A percentile compares a stretch with the other conserved stretches of the same genome.
These are phyloP conservation scores for Monoplex corrugatus DNA, from an alignment of 2,888 invertebrate genomes.

Conservation along the genomic window DNA sequence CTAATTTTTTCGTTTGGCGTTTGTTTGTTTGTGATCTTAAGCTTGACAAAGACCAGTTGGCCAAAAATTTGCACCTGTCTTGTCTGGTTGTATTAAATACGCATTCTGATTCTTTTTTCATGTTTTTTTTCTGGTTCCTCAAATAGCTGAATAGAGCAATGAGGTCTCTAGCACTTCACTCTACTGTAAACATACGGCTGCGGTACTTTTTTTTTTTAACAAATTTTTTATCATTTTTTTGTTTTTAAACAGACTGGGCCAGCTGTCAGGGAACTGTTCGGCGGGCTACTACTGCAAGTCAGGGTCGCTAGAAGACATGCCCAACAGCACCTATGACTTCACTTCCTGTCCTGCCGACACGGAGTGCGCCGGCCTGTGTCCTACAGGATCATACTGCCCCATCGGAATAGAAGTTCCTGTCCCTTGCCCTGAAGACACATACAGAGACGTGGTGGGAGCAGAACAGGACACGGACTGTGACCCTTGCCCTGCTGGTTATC, in stretches of 20 bases:
- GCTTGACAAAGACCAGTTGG: no score
- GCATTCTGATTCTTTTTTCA: no score
- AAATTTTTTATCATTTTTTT: not conserved
- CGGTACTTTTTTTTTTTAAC: no score
- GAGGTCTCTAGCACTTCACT: no score
- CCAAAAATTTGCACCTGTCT: no score
- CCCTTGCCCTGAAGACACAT: slow-evolving; percentile 77
- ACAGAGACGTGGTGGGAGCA: slow-evolving; percentile 71
- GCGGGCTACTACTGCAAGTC: slow-evolving; percentile 79
- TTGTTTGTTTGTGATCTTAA: no score
- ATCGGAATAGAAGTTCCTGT: slow-evolving; percentile 70
- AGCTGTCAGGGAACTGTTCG: slow-evolving; percentile 72
- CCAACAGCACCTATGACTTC: slow-evolving; percentile 65
- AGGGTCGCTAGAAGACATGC: slow-evolving; percentile 73
- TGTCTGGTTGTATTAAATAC: no score
- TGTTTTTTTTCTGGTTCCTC: no score
- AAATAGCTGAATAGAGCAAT: no score
- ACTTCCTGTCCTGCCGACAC: slow-evolving; percentile 63
- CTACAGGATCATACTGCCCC: slow-evolving; percentile 77
- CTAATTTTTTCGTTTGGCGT: no score
- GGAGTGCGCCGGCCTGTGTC: slow-evolving; percentile 78
- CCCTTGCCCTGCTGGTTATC: slow-evolving; percentile 77
- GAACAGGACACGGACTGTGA: slow-evolving; percentile 71
- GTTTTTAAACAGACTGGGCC: slow-evolving; percentile 69
- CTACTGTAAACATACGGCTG: no score